phyloP scores from a whole-genome alignment of 2,888 invertebrate species.

The Patella ulyssiponensis region DNA sequence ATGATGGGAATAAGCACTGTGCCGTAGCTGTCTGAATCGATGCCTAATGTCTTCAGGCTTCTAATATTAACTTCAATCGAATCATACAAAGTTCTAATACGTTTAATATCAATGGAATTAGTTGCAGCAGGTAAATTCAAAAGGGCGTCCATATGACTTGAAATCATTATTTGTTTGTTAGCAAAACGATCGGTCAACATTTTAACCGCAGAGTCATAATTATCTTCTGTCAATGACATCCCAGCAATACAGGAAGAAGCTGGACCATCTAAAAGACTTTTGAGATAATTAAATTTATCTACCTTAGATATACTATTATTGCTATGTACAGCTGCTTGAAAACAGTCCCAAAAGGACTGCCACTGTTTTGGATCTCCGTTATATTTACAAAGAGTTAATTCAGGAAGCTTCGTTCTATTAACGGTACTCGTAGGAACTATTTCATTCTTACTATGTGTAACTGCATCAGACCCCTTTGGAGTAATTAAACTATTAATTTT shows the following conservation, averaged over 20 bases:
- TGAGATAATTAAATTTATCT: constrained; percentile 1
- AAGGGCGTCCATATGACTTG: neutral
- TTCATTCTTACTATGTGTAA: no score
- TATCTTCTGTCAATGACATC: neutral
- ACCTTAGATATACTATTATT: neutral
- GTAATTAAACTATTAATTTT: no score
- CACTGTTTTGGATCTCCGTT: neutral
- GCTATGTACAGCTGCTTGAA: neutral
- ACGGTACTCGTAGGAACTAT: neutral
- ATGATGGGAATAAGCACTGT: neutral
- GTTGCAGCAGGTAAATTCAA: neutral
- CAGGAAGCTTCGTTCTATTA: neutral
- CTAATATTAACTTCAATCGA: neutral
- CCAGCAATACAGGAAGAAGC: neutral
- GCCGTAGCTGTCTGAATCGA: neutral
- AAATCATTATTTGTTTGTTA: neutral
- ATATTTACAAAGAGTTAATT: neutral
- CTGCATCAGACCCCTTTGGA: no score
- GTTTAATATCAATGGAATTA: neutral
- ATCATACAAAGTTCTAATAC: neutral
- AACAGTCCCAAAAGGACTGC: constrained; percentile 8
- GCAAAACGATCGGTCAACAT: neutral
- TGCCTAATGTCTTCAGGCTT: neutral
- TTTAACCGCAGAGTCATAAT: neutral
- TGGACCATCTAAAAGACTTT: neutral